Conservation (phyloP, 2,888 invertebrate species). For the Priocnemis perturbator region DNA sequence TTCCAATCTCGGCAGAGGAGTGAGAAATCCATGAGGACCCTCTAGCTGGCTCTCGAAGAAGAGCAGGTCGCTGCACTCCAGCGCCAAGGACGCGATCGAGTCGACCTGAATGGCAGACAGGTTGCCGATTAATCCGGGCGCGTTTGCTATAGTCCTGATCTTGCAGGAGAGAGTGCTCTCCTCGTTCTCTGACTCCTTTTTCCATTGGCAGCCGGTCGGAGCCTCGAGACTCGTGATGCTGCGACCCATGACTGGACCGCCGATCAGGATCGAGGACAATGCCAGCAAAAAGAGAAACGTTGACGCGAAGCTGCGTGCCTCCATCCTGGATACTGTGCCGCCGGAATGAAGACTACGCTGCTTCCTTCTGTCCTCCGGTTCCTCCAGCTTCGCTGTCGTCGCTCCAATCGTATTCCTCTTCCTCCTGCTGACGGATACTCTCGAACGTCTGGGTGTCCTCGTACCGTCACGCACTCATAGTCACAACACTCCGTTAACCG, state of each 20-base stretch:
- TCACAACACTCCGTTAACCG: conserved; percentile 47
- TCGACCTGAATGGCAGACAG: conserved; percentile 83
- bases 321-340: conserved; percentile 38
- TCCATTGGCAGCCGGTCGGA: conserved; percentile 85
- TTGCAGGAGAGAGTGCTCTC: conserved; percentile 81
- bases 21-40: conserved; percentile 77
- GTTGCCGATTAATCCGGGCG: conserved; percentile 82
- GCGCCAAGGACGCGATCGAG: conserved; percentile 81
- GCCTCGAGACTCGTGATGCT: conserved; percentile 76
- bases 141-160: conserved; percentile 83
- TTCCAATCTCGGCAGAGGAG: conserved; percentile 81
- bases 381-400: background rate
- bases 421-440: conserved; percentile 17
- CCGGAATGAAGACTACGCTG: conserved; percentile 14
- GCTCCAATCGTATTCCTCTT: background rate
- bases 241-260: conserved; percentile 55
- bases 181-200: conserved; percentile 76
- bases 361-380: background rate
- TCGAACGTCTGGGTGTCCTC: conserved; percentile 35
- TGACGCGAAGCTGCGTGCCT: conserved; percentile 18
- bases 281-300: conserved; percentile 2
- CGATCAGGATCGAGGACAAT: conserved; percentile 16
- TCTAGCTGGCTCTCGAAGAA: conserved; percentile 83
- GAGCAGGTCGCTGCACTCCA: conserved; percentile 85
- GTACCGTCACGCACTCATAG: conserved; percentile 71